phyloP scores from a whole-genome alignment of 2,888 invertebrate species.

The Cephus nigrinus region DNA sequence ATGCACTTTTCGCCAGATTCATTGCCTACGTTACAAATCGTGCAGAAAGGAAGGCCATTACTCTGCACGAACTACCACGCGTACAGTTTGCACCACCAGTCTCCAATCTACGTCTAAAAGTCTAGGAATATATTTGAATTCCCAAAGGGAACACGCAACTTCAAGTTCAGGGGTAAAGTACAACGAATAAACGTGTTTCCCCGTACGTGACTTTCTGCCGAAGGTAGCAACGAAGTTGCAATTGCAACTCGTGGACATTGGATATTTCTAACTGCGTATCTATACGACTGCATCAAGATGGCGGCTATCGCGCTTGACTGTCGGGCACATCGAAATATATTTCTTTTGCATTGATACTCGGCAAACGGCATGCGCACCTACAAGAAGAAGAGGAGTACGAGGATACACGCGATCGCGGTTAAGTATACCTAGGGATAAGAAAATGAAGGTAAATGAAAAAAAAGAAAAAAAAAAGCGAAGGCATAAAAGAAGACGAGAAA shows the following conservation, averaged over 20 bases:
- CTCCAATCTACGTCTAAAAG: not conserved
- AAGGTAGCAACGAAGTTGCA: not conserved
- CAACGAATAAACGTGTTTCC: not conserved
- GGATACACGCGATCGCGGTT: not conserved
- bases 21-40: not conserved
- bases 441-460: not conserved
- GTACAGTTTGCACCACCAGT: not conserved
- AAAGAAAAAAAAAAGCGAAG: not conserved
- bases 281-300: not conserved
- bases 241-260: not conserved
- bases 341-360: not conserved
- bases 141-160: not conserved
- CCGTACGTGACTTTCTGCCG: not conserved
- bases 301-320: not conserved
- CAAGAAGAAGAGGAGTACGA: not conserved
- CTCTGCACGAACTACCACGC: too few relatives aligned
- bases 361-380: not conserved
- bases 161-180: not conserved
- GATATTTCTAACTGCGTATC: not conserved
- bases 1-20: constrained; percentile 11
- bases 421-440: not conserved
- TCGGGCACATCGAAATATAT: not conserved
- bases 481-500: not conserved
- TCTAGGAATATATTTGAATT: not conserved
- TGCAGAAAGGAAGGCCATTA: not conserved